A percentile compares a stretch with the other conserved stretches of the same genome.
Conservation (phyloP, 2,113 vertebrate species). For the Coryphaenoides rupestris region DNA sequence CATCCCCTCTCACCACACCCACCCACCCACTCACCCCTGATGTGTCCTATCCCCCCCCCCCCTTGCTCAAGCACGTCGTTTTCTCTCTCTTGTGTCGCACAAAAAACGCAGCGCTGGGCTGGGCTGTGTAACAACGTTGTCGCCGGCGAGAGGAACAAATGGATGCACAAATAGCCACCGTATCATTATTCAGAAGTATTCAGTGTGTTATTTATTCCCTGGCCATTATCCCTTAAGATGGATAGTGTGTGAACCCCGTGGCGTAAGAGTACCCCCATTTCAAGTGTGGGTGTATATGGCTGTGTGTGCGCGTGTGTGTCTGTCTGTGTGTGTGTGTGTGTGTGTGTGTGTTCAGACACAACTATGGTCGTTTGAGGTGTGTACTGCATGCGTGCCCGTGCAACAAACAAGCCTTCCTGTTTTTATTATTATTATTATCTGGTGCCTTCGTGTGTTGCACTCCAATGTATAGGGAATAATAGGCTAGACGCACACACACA, state of each 20-base stretch:
- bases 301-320: background rate
- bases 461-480: slow-evolving; percentile 24
- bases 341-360: slow-evolving; percentile 7
- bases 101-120: too few species aligned
- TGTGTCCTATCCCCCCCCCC: background rate
- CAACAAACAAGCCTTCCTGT: slow-evolving; percentile 9
- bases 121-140: too few species aligned
- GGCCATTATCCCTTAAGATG: background rate
- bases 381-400: background rate
- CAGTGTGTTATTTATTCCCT: too few species aligned
- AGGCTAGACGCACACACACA: slow-evolving; percentile 38
- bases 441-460: too few species aligned
- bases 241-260: background rate
- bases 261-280: too few species aligned
- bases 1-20: background rate
- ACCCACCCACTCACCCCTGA: background rate
- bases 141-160: too few species aligned
- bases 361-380: too few species aligned
- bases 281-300: background rate
- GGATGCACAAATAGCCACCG: too few species aligned
- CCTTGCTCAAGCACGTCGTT: background rate
- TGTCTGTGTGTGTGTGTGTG: slow-evolving; percentile 7
- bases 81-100: background rate
- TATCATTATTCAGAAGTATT: too few species aligned
- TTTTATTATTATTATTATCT: too few species aligned